These are phyloP conservation scores for Batillaria attramentaria DNA, from an alignment of 1,140 invertebrate genomes.

Conservation along the genomic window DNA sequence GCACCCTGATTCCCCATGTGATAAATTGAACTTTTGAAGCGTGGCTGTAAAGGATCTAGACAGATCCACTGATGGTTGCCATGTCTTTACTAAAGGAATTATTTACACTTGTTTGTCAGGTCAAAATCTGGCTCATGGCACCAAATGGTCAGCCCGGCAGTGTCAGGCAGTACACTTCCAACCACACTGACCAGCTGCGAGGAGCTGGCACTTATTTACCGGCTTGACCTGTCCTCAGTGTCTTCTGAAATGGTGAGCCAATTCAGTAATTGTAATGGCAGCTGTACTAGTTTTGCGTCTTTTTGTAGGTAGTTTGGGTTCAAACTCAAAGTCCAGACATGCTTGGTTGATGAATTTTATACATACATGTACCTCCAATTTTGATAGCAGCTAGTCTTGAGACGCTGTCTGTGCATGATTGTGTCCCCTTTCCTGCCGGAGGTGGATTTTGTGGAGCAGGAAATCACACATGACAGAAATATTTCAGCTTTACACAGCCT, in stretches of 20 bases:
- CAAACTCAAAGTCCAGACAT: too few relatives aligned
- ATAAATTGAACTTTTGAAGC: too few relatives aligned
- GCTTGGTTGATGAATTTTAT: too few relatives aligned
- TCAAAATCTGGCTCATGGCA: neutral
- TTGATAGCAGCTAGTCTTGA: too few relatives aligned
- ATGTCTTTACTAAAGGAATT: neutral
- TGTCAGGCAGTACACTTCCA: slow-evolving; percentile 17
- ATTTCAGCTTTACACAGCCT: too few relatives aligned
- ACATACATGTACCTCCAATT: too few relatives aligned
- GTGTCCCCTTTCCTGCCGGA: too few relatives aligned
- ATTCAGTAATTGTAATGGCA: neutral
- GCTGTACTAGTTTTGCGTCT: neutral
- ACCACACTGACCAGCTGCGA: slow-evolving; percentile 22
- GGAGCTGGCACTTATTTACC: slow-evolving; percentile 35
- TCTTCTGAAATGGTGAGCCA: slow-evolving; percentile 33
- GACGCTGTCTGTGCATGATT: too few relatives aligned
- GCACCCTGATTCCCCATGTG: too few relatives aligned
- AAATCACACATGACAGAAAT: too few relatives aligned
- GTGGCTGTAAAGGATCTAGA: too few relatives aligned
- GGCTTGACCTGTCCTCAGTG: slow-evolving; percentile 34
- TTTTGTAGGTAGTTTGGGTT: neutral
- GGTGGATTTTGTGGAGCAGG: too few relatives aligned
- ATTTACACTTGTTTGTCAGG: neutral
- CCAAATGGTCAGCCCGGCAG: slow-evolving; percentile 11
- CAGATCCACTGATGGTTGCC: neutral